A percentile compares a stretch with the other conserved stretches of the same genome.
Conservation (phyloP, 2,113 vertebrate species). For the Apistogramma diplotaenia region DNA sequence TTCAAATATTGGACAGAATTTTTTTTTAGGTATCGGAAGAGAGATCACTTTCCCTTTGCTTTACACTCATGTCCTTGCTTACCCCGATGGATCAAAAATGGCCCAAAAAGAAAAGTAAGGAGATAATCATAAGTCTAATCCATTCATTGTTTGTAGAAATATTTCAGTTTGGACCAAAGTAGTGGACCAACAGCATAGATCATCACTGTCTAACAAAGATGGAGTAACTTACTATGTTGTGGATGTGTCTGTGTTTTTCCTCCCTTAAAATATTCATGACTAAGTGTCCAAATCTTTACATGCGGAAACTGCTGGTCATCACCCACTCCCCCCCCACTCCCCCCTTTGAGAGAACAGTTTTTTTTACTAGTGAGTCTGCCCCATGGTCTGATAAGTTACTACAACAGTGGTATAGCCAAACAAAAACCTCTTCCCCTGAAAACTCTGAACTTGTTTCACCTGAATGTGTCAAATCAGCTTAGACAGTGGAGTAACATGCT, state of each 20-base stretch:
- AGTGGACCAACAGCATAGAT: neutral
- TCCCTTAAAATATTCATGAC: too few relatives aligned
- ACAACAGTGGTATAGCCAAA: neutral
- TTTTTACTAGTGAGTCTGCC: neutral
- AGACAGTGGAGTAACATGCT: conserved; percentile 27
- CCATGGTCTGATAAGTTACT: neutral
- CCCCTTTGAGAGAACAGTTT: neutral
- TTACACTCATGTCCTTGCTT: neutral
- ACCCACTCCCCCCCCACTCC: neutral
- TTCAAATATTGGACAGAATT: neutral
- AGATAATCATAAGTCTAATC: neutral
- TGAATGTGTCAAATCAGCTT: conserved; percentile 61
- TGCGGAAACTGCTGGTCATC: neutral
- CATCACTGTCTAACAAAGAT: neutral
- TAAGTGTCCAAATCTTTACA: neutral
- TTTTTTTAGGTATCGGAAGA: neutral
- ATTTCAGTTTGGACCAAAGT: neutral
- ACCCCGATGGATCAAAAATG: neutral
- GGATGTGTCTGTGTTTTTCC: neutral
- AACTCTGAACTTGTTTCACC: conserved; percentile 51
- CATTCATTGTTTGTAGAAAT: neutral
- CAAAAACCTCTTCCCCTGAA: neutral
- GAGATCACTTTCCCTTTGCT: neutral
- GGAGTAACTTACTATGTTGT: neutral
- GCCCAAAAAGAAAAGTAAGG: neutral